Percentiles rank a stretch among this genome's conserved stretches.
Evolutionary conservation across 2,113 vertebrate genomes (phyloP).

Genomic region (Brevimyrus niger): DNA sequence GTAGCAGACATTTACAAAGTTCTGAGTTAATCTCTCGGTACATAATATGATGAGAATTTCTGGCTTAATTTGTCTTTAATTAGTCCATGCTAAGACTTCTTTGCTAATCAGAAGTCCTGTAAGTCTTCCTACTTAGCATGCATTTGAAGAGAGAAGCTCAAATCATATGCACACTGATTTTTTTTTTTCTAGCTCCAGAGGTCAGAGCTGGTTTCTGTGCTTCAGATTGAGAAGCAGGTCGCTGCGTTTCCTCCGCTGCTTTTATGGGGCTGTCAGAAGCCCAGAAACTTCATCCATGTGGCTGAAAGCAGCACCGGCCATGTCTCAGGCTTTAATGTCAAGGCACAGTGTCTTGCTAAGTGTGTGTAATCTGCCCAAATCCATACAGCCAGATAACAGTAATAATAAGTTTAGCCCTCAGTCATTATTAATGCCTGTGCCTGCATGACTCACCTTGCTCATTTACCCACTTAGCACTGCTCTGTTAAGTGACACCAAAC

Average conservation of each 20-base stretch:
- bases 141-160: conserved; percentile 41
- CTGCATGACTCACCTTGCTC: conserved; percentile 50
- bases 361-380: conserved; percentile 44
- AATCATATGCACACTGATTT: conserved; percentile 38
- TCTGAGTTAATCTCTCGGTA: background rate
- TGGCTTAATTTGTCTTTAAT: background rate
- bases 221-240: conserved; percentile 25
- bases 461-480: conserved; percentile 37
- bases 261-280: conserved; percentile 23
- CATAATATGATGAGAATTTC: background rate
- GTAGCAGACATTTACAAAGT: background rate
- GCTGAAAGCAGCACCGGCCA: conserved; percentile 31
- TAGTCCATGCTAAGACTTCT: conserved; percentile 24
- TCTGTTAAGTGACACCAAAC: conserved; percentile 41
- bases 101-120: conserved; percentile 28
- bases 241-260: conserved; percentile 20
- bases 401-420: conserved; percentile 31
- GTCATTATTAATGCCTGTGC: conserved; percentile 43
- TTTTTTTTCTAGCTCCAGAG: conserved; percentile 20
- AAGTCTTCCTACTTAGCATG: conserved; percentile 32
- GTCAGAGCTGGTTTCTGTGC: conserved; percentile 41
- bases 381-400: conserved; percentile 29
- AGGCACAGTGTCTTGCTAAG: conserved; percentile 30
- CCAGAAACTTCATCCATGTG: conserved; percentile 30
- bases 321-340: conserved; percentile 37